phyloP scores from a whole-genome alignment of 2,113 vertebrate genomes.

The Pelusios castaneus region DNA sequence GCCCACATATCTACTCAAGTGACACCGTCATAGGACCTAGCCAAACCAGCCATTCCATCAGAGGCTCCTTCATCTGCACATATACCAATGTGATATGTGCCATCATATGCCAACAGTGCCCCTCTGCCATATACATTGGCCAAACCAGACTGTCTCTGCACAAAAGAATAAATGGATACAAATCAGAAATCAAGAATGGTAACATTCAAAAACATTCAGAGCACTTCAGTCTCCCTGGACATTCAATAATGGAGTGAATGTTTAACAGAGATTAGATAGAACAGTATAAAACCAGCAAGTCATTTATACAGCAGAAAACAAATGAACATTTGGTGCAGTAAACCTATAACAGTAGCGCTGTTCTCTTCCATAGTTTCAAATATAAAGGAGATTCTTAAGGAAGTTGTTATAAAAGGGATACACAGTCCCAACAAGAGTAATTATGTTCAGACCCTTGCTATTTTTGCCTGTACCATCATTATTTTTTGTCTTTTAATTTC shows the following conservation, averaged over 20 bases:
- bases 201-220: too few species aligned
- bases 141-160: too few species aligned
- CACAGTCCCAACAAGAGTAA: neutral
- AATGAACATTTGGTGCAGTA: neutral
- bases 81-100: too few species aligned
- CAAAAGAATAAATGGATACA: too few species aligned
- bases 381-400: slow-evolving; percentile 4
- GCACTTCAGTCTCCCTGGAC: too few species aligned
- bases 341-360: neutral
- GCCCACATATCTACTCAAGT: too few species aligned
- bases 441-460: neutral
- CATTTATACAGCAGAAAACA: neutral
- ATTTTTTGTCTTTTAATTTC: slow-evolving; percentile 63
- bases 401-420: neutral
- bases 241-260: neutral
- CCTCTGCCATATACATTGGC: too few species aligned
- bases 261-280: neutral
- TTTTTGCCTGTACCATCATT: slow-evolving; percentile 51
- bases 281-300: neutral
- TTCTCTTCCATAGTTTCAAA: neutral
- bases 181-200: too few species aligned
- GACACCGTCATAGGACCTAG: too few species aligned
- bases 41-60: too few species aligned
- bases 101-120: too few species aligned
- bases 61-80: too few species aligned